Evolutionary conservation across 2,113 vertebrate species (phyloP), one percentile per base, ranked within the genome.

Genomic region (Chlorodrepanis virens): DNA sequence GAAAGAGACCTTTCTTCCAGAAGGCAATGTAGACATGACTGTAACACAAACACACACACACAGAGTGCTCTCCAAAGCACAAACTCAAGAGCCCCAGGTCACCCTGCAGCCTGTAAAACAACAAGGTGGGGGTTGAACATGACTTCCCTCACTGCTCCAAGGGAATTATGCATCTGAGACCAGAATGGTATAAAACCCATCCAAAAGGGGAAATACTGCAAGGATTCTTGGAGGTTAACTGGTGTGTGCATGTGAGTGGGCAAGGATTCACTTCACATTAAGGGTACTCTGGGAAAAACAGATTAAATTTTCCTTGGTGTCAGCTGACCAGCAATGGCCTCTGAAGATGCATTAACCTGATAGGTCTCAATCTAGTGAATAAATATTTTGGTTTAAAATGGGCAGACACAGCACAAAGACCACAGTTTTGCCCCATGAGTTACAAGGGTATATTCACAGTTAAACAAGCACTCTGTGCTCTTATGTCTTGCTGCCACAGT

Each of bases 51-150:
- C 33, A 47, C 9, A 65, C 11, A 44, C 40, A 40, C 40, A 40
- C 40, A 40, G 2, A 9, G 27, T 57, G 20, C 22, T 75, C 35
- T 54, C 47, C 61, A 63, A 53, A 92, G 56, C 44, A 76, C 35
- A 47, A 65, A 29, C 6, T 63, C 29, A 70, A 24, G 42, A 63
- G 29, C 9, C 14, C 2, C 57, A 47, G 47, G 28, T 54, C 65
- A 59, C 12, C 5, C 47, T 1, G 1, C 16, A 87, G 33, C 33
- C 39, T 64, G 19, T 29, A 29, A 79, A 92, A 67, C 27, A 40
- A 12, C 19, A 33, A 45, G 12, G 11, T 56, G 14, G 21, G 21
- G 13, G 31, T 33, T 1, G 0, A 25, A 70, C 4, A 5, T 6
- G 13, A 23, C n/a, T 87, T 87, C 33, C 31, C 6, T 8, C 53